These are phyloP conservation scores for Hesperia comma DNA, from an alignment of 2,888 invertebrate species.

Conservation along the genomic window DNA sequence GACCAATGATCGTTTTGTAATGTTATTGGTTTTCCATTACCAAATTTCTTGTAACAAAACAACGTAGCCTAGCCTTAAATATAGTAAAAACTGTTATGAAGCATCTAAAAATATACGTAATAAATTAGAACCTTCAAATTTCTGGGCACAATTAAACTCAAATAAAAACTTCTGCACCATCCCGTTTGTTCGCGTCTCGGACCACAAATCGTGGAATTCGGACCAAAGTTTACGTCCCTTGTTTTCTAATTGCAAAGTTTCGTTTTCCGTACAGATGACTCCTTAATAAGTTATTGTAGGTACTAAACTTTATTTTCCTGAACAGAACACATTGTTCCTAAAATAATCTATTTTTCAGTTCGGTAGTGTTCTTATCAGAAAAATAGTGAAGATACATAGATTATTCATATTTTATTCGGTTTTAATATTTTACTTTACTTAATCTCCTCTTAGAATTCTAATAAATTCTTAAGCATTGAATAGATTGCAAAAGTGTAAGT, in stretches of 20 bases:
- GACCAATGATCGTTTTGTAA: too few relatives aligned
- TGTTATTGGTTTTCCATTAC: too few relatives aligned
- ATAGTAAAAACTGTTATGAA: too few relatives aligned
- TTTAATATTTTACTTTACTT: too few relatives aligned
- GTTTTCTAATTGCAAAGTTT: conserved; percentile 29
- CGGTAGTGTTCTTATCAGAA: background rate
- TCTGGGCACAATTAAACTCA: conserved; percentile 20
- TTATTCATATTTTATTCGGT: background rate
- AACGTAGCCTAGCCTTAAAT: too few relatives aligned
- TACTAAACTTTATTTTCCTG: background rate
- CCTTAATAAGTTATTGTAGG: background rate
- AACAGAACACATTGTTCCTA: background rate
- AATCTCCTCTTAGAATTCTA: too few relatives aligned
- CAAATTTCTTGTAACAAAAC: too few relatives aligned
- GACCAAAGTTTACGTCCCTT: conserved; percentile 27
- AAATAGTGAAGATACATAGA: too few relatives aligned
- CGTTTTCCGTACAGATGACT: conserved; percentile 2
- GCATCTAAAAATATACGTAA: background rate
- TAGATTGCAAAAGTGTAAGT: too few relatives aligned
- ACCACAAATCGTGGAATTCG: conserved; percentile 27
- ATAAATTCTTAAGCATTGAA: too few relatives aligned
- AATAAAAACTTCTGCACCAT: conserved; percentile 26
- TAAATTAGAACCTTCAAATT: conserved; percentile 5
- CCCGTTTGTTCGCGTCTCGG: conserved; percentile 15
- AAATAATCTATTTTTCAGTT: background rate